Conservation (phyloP, 1,140 invertebrate species). For the Drosophila quadrilineata region DNA sequence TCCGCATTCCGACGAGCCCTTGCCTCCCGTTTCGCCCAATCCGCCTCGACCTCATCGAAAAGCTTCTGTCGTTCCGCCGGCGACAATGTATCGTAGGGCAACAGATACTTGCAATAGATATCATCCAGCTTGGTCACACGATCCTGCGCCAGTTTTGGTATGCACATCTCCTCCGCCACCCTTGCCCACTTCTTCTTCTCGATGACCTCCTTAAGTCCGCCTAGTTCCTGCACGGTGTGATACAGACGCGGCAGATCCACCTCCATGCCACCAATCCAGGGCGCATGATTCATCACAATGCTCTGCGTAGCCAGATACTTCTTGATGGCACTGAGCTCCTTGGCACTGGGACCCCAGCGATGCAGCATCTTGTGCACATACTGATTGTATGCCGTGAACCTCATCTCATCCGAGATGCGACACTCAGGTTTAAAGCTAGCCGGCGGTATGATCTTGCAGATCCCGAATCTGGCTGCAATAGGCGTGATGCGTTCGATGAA, state of each 20-base stretch:
- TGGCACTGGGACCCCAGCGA: conserved; percentile 94
- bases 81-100: conserved; percentile 94
- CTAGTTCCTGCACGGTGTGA: conserved; percentile 91
- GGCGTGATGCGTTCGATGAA: conserved; percentile 93
- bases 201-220: conserved; percentile 93
- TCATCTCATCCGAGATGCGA: conserved; percentile 91
- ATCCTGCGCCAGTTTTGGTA: conserved; percentile 92
- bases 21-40: conserved; percentile 86
- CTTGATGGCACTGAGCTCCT: conserved; percentile 92
- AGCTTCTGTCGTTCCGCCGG: conserved; percentile 88
- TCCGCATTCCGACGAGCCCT: conserved; percentile 81
- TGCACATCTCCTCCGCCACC: conserved; percentile 93
- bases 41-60: conserved; percentile 88
- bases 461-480: conserved; percentile 91
- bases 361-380: conserved; percentile 94
- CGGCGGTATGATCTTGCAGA: conserved; percentile 95
- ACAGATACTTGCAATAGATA: conserved; percentile 95
- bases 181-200: conserved; percentile 95
- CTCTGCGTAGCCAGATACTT: conserved; percentile 91
- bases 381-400: conserved; percentile 95
- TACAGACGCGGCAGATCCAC: conserved; percentile 93
- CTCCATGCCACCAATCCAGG: conserved; percentile 94
- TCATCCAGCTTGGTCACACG: conserved; percentile 93
- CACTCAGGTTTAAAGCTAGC: conserved; percentile 93
- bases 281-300: conserved; percentile 88